Evolutionary conservation across 2,888 invertebrate species (phyloP).

Genomic region (Pasiphila rectangulata): DNA sequence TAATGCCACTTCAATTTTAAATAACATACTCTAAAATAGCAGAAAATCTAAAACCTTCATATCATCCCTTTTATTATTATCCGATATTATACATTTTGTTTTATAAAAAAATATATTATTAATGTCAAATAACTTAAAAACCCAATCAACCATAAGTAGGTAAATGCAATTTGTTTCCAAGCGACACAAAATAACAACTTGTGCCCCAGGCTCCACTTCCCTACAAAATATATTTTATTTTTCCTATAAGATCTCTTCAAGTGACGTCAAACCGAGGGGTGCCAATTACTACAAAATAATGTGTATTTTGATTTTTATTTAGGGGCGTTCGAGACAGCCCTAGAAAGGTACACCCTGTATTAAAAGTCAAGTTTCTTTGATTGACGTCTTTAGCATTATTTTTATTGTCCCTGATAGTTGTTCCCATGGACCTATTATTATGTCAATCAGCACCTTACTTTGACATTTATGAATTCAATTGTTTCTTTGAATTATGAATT

Average conservation of each 20-base stretch:
- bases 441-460: conserved; percentile 35
- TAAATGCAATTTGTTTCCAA: conserved; percentile 44
- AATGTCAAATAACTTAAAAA: too few species aligned
- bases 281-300: conserved; percentile 78
- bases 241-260: conserved; percentile 76
- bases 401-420: conserved; percentile 69
- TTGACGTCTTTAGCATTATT: conserved; percentile 66
- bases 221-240: conserved; percentile 54
- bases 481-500: conserved; percentile 7
- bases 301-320: conserved; percentile 77
- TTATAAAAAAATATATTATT: too few species aligned
- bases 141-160: conserved; percentile 5
- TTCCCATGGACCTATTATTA: conserved; percentile 42
- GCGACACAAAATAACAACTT: conserved; percentile 66
- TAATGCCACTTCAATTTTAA: too few species aligned
- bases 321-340: conserved; percentile 78
- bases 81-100: too few species aligned
- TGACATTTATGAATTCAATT: conserved; percentile 17
- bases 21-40: too few species aligned
- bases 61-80: too few species aligned
- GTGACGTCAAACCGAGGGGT: conserved; percentile 76
- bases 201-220: conserved; percentile 51
- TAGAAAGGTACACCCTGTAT: conserved; percentile 75
- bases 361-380: conserved; percentile 72
- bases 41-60: too few species aligned